Evolutionary conservation across 2,113 vertebrate species (phyloP).

Genomic region (Caloenas nicobarica): DNA sequence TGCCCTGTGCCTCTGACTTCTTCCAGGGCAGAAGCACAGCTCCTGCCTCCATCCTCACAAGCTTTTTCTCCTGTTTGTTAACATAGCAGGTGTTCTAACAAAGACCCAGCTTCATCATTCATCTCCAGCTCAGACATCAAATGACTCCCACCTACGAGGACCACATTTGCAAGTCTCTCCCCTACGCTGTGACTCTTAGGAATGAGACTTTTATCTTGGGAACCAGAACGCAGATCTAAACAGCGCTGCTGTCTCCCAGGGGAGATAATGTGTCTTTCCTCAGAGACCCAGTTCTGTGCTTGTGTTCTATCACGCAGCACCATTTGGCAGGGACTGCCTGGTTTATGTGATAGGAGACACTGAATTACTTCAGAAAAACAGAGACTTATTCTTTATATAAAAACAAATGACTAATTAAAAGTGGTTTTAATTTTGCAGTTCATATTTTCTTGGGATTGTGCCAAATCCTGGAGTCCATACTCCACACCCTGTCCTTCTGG

Average conservation of each 20-base stretch:
- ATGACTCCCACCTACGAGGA: background rate
- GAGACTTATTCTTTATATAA: background rate
- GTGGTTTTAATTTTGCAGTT: slow-evolving; percentile 37
- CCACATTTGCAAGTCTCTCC: background rate
- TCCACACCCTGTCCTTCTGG: slow-evolving; percentile 46
- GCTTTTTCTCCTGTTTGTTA: background rate
- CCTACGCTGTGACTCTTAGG: background rate
- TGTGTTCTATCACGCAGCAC: slow-evolving; percentile 27
- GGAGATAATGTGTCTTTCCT: background rate
- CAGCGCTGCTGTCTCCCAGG: slow-evolving; percentile 33
- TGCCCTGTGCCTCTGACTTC: background rate
- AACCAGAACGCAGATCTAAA: background rate
- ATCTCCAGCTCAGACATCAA: background rate
- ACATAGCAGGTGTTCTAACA: background rate
- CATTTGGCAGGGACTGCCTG: slow-evolving; percentile 31
- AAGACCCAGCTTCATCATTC: background rate
- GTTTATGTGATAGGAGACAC: slow-evolving; percentile 9
- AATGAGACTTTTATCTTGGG: background rate
- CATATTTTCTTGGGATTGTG: background rate
- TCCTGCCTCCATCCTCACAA: background rate
- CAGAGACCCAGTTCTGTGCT: background rate
- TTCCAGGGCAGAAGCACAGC: background rate
- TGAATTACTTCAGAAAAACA: slow-evolving; percentile 15
- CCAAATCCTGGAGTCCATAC: slow-evolving; percentile 5
- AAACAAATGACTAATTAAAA: slow-evolving; percentile 47